These are phyloP conservation scores for Pachypeltis micranthus DNA, from an alignment of 1,140 invertebrate species.

Conservation along the genomic window DNA sequence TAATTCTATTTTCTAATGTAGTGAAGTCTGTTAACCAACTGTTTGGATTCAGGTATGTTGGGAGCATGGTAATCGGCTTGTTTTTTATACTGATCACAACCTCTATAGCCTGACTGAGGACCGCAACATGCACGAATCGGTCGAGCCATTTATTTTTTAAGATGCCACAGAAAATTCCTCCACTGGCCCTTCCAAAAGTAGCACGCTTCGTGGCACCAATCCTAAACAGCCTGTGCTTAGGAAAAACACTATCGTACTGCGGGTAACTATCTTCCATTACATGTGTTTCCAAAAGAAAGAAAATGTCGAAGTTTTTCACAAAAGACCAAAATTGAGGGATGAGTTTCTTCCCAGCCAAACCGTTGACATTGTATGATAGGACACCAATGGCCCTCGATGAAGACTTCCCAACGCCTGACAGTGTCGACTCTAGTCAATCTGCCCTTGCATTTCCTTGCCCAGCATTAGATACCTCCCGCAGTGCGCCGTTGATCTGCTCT, in stretches of 20 bases:
- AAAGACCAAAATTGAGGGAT: not conserved
- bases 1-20: not conserved
- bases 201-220: not conserved
- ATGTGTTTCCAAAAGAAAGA: not conserved
- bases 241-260: not conserved
- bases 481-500: no score
- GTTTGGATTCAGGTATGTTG: not conserved
- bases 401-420: no score
- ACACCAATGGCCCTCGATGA: no score
- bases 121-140: not conserved
- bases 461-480: no score
- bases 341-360: not conserved
- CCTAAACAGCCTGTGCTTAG: not conserved
- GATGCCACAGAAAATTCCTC: not conserved
- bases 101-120: not conserved
- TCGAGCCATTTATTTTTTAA: not conserved
- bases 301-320: not conserved
- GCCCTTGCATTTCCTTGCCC: no score
- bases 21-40: not conserved
- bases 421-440: no score
- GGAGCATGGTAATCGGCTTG: not conserved
- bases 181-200: not conserved
- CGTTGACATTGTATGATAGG: not conserved
- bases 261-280: not conserved
- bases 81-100: not conserved